A percentile compares a stretch with the other conserved stretches of the same genome.
Conservation (phyloP, 2,888 invertebrate genomes). For the Acanthosepion pharaonis region DNA sequence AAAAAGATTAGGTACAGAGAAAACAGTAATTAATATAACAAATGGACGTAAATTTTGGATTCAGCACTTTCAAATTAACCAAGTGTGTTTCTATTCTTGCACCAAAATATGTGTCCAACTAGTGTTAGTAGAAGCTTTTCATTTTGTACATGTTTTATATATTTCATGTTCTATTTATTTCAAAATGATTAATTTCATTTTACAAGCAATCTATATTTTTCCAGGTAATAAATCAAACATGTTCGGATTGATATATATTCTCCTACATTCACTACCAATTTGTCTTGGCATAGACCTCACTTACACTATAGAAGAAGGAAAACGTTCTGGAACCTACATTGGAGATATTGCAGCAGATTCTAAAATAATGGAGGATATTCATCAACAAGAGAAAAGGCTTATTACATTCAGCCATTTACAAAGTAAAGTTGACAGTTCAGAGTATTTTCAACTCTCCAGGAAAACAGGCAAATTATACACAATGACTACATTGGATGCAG, state of each 20-base stretch:
- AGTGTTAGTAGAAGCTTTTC: too few relatives aligned
- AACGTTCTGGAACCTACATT: not conserved
- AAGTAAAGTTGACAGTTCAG: not conserved
- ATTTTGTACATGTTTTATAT: too few relatives aligned
- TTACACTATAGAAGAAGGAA: not conserved
- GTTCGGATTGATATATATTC: not conserved
- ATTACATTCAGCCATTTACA: not conserved
- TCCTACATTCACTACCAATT: not conserved
- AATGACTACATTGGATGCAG: slow-evolving; percentile 38
- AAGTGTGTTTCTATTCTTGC: too few relatives aligned
- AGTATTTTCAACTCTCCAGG: not conserved
- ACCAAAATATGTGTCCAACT: too few relatives aligned
- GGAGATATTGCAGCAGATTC: not conserved
- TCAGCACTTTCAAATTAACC: too few relatives aligned
- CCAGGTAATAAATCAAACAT: not conserved
- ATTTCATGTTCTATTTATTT: too few relatives aligned
- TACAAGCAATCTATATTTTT: not conserved
- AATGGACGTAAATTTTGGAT: too few relatives aligned
- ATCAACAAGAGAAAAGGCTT: not conserved
- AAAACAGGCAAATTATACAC: slow-evolving; percentile 36
- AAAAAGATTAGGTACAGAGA: too few relatives aligned
- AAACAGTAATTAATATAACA: too few relatives aligned
- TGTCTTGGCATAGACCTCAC: not conserved
- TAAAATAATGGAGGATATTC: not conserved
- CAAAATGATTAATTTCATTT: too few relatives aligned